Percentiles rank a stretch among this genome's conserved stretches.
Conservation (phyloP, 2,113 vertebrate genomes). For the Nerophis ophidion region DNA sequence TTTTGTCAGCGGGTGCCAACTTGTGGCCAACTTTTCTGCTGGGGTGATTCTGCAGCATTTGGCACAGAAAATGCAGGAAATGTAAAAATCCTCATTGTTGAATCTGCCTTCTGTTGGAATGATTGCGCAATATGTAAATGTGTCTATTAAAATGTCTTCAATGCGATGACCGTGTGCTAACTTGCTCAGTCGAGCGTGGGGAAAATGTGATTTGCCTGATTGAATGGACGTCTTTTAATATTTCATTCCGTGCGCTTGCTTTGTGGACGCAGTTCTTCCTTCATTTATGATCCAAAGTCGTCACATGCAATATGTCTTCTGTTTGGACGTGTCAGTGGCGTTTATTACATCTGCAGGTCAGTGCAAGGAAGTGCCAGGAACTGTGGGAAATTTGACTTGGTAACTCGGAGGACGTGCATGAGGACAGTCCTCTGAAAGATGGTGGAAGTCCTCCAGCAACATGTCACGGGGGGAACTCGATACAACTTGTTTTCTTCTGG, state of each 20-base stretch:
- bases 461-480: no score
- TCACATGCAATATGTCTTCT: conserved; percentile 1
- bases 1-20: conserved; percentile 13
- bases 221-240: conserved; percentile 26
- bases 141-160: conserved; percentile 18
- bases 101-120: conserved; percentile 24
- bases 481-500: background rate
- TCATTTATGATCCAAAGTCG: conserved; percentile 11
- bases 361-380: conserved; percentile 1
- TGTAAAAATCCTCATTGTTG: conserved; percentile 1
- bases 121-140: conserved; percentile 31
- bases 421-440: conserved; percentile 32
- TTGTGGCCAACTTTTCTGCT: background rate
- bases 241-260: conserved; percentile 24
- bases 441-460: conserved; percentile 13
- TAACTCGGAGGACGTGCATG: conserved; percentile 8
- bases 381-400: conserved; percentile 13
- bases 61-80: background rate
- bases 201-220: conserved; percentile 28
- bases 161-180: conserved; percentile 30
- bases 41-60: background rate
- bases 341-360: background rate
- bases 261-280: conserved; percentile 5
- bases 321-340: conserved; percentile 4
- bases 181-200: conserved; percentile 28